Evolutionary conservation across 2,113 vertebrate genomes (phyloP), one percentile per base, ranked within the genome.

Genomic region (Heterocephalus glaber): DNA sequence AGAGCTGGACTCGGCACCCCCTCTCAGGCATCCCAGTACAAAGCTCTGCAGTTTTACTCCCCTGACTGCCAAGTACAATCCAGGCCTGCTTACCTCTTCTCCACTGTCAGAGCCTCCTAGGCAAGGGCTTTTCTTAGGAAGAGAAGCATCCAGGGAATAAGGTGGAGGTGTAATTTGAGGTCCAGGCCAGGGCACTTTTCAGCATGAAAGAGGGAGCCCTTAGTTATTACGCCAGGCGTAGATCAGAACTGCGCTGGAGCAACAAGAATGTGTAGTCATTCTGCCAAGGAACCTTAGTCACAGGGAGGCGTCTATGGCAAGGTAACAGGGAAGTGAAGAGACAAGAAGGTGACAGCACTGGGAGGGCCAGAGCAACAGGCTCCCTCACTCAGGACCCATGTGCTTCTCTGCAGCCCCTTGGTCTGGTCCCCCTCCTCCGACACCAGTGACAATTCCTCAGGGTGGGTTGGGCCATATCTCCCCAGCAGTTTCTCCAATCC

Each of bases 291-390:
- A 4, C 10, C 72, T 61, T 8, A 0, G 49, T 12, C 61, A 6
- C 70, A 66, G 33, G n/a, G 74, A 85, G 52, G 28, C 30, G 5
- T 30, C 77, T 63, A 0, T 7, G 5, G 44, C 19, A 44, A 70
- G 20, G 54, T 11, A 14, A 1, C 0, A 0, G 74, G 14, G 7
- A 41, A 24, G 2, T 0, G 3, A 33, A 77, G 16, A 22, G 6
- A 58, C 4, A 2, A 35, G n/a, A 56, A 70, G 49, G 66, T 0
- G 8, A 5, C 3, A 24, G 11, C 16, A 3, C 56, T 8, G 17
- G 33, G 47, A 3, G 3, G 68, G 26, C 5, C 26, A 22, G 35
- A 28, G 85, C 41, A 10, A 26, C 0, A 1, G 17, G 74, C 49
- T 24, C 16, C 60, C 60, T 66, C 61, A n/a, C 47, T 30, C 7